Evolutionary conservation across 2,797 vertebrate species (phyloP), one percentile per base, ranked within the genome.

Genomic region (Hafferia zeledoni): DNA sequence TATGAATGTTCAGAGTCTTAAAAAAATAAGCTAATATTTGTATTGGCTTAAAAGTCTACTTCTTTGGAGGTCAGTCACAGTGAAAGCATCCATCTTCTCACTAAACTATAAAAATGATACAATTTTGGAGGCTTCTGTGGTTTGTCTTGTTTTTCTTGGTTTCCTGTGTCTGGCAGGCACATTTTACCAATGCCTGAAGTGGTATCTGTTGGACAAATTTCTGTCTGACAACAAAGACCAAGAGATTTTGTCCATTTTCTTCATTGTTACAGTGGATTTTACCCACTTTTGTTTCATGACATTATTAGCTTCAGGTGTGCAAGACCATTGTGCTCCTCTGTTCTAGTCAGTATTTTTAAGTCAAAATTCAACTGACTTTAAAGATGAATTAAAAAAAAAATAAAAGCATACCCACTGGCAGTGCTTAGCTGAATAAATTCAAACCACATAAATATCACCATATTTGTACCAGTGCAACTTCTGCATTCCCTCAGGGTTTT

Each of bases 141-240:
- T 78, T 96, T 92, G 56, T 82, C 67, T 86, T 87, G n/a, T 88
- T 95, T 94, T 95, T 70, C 72, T 89, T 70, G 82, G 86, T 97
- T 97, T 97, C 91, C 93, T 96, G 64, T 94, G 93, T 97, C 96
- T 96, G 86, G 89, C 86, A 78, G 20, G 64, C 37, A 77, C 17
- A 31, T 72, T 90, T 82, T 87, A 71, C 85, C 69, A 64, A 0
- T 59, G 69, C 50, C n/a, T 91, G 63, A 81, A 84, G 75, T 63
- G 20, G 17, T 89, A 61, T 68, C 37, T 84, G 10, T 57, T 75
- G 20, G 20, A 57, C 27, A 56, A 37, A 49, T 78, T 92, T 83
- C 31, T 93, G 33, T 75, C 55, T 11, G 17, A 65, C 5, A 65
- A 5, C 8, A 67, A 60, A 81, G 30, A 50, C 8, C 23, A 49